These are phyloP conservation scores for Todiramphus saurophagus DNA, from an alignment of 2,113 vertebrate genomes.

Conservation along the genomic window DNA sequence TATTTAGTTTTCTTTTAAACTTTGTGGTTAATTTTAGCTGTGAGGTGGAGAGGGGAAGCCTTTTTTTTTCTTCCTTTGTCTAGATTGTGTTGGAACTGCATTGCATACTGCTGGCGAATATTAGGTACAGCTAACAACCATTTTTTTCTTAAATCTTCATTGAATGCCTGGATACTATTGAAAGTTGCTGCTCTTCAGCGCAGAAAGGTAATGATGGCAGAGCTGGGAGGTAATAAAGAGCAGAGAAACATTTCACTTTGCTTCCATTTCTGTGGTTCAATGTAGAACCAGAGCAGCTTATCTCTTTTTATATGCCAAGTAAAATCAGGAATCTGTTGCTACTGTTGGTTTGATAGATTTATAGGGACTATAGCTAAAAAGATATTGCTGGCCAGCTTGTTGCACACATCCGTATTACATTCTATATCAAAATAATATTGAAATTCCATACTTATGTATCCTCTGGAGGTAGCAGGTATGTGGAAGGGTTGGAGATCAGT, in stretches of 20 bases:
- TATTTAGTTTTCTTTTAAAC: background rate
- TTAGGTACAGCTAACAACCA: background rate
- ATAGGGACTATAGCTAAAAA: background rate
- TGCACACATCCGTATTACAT: background rate
- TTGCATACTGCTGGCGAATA: background rate
- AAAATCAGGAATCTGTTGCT: background rate
- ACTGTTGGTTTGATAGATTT: background rate
- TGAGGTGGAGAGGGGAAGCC: background rate
- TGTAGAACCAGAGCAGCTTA: background rate
- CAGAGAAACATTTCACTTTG: background rate
- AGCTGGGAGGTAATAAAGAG: background rate
- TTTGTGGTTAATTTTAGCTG: background rate
- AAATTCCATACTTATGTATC: background rate
- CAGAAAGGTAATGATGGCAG: background rate
- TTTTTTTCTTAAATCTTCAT: background rate
- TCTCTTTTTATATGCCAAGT: background rate
- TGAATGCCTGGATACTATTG: background rate
- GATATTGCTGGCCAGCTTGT: background rate
- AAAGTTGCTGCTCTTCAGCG: background rate
- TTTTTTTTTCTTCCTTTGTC: background rate
- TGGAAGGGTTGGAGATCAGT: background rate
- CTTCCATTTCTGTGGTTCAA: background rate
- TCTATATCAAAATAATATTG: background rate
- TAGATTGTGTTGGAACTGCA: background rate
- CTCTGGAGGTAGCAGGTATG: background rate